phyloP scores from a whole-genome alignment of 2,113 vertebrate species.

The Trematomus loennbergii region DNA sequence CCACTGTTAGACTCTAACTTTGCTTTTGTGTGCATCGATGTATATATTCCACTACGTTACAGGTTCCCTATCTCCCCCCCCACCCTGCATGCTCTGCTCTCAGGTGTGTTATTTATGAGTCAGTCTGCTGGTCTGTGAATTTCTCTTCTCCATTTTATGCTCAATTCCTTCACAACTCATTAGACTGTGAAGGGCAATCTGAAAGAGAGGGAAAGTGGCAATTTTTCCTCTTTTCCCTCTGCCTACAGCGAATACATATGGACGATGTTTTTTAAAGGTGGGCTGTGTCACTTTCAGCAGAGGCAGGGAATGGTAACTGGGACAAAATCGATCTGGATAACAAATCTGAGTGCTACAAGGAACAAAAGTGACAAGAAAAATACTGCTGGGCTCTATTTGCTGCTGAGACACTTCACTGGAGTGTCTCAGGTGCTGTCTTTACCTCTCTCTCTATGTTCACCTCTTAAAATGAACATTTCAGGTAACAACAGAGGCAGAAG shows the following conservation, averaged over 20 bases:
- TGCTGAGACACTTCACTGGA: neutral
- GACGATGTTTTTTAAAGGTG: constrained; percentile 13
- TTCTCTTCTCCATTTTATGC: constrained; percentile 74
- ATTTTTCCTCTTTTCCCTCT: constrained; percentile 36
- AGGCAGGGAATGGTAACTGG: constrained; percentile 10
- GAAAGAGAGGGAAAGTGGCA: constrained; percentile 55
- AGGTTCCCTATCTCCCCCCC: constrained; percentile 40
- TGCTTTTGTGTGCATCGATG: constrained; percentile 42
- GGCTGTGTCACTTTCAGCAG: constrained; percentile 16
- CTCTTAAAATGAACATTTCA: neutral
- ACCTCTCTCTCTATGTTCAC: neutral
- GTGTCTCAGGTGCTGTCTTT: constrained; percentile 5
- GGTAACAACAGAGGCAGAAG: neutral
- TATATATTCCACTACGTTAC: constrained; percentile 58
- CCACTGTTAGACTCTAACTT: constrained; percentile 1
- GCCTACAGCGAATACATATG: constrained; percentile 43
- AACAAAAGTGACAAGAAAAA: constrained; percentile 19
- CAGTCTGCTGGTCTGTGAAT: constrained; percentile 74
- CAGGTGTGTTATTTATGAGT: constrained; percentile 79
- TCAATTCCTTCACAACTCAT: constrained; percentile 75
- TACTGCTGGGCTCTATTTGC: neutral
- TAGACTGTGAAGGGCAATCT: constrained; percentile 80
- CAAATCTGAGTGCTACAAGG: neutral
- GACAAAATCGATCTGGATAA: constrained; percentile 22
- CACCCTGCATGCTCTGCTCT: constrained; percentile 40